phyloP scores from a whole-genome alignment of 2,888 invertebrate genomes.

The Ligdia adustata region DNA sequence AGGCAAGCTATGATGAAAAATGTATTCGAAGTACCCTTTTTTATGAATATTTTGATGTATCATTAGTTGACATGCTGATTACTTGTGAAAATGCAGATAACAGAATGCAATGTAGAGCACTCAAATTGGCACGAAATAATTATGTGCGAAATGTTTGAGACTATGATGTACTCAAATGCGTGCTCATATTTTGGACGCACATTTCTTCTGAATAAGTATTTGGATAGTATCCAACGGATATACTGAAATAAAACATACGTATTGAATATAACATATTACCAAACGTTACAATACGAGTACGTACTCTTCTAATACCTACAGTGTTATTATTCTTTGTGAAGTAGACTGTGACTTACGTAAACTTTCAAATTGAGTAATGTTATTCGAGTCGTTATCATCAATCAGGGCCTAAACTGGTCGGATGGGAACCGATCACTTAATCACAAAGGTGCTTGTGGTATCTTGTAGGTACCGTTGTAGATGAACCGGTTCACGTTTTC shows the following conservation, averaged over 20 bases:
- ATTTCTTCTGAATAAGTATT: too few relatives aligned
- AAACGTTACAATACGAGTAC: slow-evolving; percentile 9
- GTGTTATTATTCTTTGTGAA: not conserved
- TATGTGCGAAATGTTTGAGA: too few relatives aligned
- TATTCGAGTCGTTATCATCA: slow-evolving; percentile 25
- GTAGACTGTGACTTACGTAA: slow-evolving; percentile 18
- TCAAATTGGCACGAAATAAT: too few relatives aligned
- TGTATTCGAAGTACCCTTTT: too few relatives aligned
- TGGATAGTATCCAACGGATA: slow-evolving; percentile 56
- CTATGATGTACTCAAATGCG: too few relatives aligned
- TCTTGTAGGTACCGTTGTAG: slow-evolving; percentile 8
- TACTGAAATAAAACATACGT: slow-evolving; percentile 49
- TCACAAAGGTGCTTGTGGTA: slow-evolving; percentile 2
- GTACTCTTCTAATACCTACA: too few relatives aligned
- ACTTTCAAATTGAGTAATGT: slow-evolving; percentile 19
- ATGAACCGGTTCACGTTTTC: slow-evolving; percentile 1
- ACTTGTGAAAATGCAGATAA: too few relatives aligned
- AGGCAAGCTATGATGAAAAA: too few relatives aligned
- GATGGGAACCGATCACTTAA: slow-evolving; percentile 15
- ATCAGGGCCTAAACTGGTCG: slow-evolving; percentile 18
- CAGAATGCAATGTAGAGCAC: not conserved
- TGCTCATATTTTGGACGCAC: too few relatives aligned
- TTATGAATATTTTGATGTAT: too few relatives aligned
- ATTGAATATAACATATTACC: slow-evolving; percentile 18
- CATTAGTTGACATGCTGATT: too few relatives aligned